Evolutionary conservation across 2,888 invertebrate genomes (phyloP).

Genomic region (Metallyticus violacea): DNA sequence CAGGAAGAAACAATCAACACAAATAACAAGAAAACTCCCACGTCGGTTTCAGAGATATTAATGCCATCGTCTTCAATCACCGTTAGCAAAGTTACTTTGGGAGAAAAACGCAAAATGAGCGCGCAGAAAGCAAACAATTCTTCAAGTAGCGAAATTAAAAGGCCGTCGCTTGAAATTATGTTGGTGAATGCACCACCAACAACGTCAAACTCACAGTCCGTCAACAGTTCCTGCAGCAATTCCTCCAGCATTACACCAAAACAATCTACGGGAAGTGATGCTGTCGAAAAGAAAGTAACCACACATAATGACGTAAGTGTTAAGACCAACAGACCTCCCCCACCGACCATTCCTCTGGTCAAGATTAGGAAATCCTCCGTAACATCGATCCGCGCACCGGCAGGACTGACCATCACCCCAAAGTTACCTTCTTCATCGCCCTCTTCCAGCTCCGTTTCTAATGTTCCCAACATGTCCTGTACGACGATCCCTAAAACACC

Average conservation of each 20-base stretch:
- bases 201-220: neutral
- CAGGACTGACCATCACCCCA: constrained; percentile 37
- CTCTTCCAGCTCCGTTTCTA: constrained; percentile 28
- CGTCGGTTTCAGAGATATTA: constrained; percentile 32
- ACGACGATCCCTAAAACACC: neutral
- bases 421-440: constrained; percentile 42
- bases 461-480: neutral
- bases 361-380: constrained; percentile 48
- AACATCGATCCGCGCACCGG: constrained; percentile 36
- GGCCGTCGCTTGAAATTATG: constrained; percentile 42
- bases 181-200: constrained; percentile 35
- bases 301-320: constrained; percentile 15
- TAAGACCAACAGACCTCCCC: constrained; percentile 49
- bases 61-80: constrained; percentile 45
- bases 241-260: neutral
- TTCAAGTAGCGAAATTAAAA: constrained; percentile 37
- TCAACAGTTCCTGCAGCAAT: neutral
- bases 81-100: constrained; percentile 47
- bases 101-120: constrained; percentile 44
- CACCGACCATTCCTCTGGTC: constrained; percentile 54
- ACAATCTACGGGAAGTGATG: neutral
- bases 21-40: neutral
- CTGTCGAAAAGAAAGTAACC: neutral
- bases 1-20: constrained; percentile 23
- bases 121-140: neutral